A percentile compares a stretch with the other conserved stretches of the same genome.
phyloP scores from a whole-genome alignment of 2,113 vertebrate species.

The Arothron firmamentum region DNA sequence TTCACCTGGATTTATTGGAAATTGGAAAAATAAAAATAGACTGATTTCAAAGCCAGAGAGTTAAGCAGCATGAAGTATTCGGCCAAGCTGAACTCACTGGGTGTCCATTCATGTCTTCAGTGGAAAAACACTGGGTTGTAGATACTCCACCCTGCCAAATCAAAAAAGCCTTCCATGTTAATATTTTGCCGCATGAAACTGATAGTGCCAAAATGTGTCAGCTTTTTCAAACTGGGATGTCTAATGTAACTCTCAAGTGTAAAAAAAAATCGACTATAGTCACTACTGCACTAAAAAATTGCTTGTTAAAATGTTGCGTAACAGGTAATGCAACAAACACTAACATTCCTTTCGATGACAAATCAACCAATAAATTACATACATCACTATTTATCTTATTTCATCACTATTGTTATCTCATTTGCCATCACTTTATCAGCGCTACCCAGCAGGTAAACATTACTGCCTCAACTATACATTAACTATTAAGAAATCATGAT shows the following conservation, averaged over 20 bases:
- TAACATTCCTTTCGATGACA: not conserved
- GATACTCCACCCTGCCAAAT: constrained; percentile 64
- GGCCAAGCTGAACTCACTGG: constrained; percentile 62
- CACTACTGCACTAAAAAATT: not conserved
- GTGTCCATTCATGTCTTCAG: constrained; percentile 68
- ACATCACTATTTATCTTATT: not conserved
- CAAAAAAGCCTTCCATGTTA: constrained; percentile 48
- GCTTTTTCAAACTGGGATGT: too few species aligned
- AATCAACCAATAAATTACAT: not conserved
- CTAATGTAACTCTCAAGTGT: too few species aligned
- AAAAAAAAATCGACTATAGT: not conserved
- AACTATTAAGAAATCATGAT: too few species aligned
- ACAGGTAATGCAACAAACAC: not conserved
- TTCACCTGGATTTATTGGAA: constrained; percentile 29
- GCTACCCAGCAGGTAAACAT: constrained; percentile 49
- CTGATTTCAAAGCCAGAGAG: constrained; percentile 24
- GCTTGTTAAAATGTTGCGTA: not conserved
- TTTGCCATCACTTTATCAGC: not conserved
- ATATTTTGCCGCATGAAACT: constrained; percentile 4
- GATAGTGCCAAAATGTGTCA: not conserved
- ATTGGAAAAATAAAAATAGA: constrained; percentile 1
- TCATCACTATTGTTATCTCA: too few species aligned
- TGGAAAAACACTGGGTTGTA: constrained; percentile 58
- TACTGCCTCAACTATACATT: too few species aligned
- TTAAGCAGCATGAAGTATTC: constrained; percentile 23